Conservation (phyloP, 1,140 invertebrate genomes). For the Saccostrea cuccullata region DNA sequence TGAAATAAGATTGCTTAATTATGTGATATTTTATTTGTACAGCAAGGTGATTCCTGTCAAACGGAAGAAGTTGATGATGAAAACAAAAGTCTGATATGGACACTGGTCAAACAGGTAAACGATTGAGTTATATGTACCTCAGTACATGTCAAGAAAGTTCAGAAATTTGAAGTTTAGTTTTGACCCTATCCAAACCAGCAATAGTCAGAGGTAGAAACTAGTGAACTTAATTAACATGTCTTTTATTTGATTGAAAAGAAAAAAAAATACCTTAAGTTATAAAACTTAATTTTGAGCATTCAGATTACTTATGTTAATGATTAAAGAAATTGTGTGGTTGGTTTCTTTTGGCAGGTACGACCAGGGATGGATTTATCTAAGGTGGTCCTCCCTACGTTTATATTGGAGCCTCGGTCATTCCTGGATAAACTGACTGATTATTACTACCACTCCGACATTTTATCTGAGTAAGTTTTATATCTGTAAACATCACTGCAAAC, state of each 20-base stretch:
- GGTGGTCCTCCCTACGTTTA: slow-evolving; percentile 94
- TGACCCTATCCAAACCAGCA: too few relatives aligned
- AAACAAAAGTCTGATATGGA: slow-evolving; percentile 94
- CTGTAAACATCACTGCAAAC: not conserved
- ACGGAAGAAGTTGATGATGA: slow-evolving; percentile 95
- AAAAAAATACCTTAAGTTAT: too few relatives aligned
- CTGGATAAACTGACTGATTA: slow-evolving; percentile 95
- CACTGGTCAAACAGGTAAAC: slow-evolving; percentile 1
- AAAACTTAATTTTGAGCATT: too few relatives aligned
- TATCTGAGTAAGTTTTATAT: slow-evolving; percentile 86
- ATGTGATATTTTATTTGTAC: slow-evolving; percentile 42
- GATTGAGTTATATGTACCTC: too few relatives aligned
- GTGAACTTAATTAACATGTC: too few relatives aligned
- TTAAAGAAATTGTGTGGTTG: too few relatives aligned
- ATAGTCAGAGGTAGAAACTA: too few relatives aligned
- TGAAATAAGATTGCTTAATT: not conserved
- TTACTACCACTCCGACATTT: slow-evolving; percentile 94
- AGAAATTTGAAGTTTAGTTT: too few relatives aligned
- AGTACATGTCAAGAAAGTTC: too few relatives aligned
- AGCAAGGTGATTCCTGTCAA: slow-evolving; percentile 88
- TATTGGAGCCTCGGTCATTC: slow-evolving; percentile 95
- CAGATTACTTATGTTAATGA: too few relatives aligned
- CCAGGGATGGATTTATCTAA: slow-evolving; percentile 98
- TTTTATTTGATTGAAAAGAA: too few relatives aligned
- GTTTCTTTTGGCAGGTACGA: slow-evolving; percentile 79